Evolutionary conservation across 2,113 vertebrate genomes (phyloP), one percentile per base, ranked within the genome.

Genomic region (Cromileptes altivelis): DNA sequence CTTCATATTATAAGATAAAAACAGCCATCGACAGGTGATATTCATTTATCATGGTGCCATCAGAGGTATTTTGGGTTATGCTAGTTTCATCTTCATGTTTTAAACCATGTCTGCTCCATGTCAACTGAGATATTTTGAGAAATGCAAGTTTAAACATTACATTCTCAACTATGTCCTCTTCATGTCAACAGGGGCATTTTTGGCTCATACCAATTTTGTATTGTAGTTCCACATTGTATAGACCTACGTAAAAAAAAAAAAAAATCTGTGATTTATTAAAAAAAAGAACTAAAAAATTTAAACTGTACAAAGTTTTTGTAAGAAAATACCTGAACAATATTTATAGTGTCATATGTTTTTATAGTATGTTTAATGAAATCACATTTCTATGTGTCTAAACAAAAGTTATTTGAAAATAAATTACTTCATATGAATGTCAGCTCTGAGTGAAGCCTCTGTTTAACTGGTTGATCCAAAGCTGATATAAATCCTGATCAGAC

Each of bases 301-400:
- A 94, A 91, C 78, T 94, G 93, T 93, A 93, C 82, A 93, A 85
- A 94, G 81, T 87, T 93, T 93, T 94, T 94, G 85, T 93, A 94
- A 93, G 85, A 92, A 93, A 84, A 91, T 85, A 93, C 86, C 80
- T 85, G 80, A 90, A 94, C 89, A 88, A 92, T 95, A 94, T 94
- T 94, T 95, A 93, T 93, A 93, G 93, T 93, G 88, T 91, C 88
- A 91, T 91, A 94, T 92, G 91, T 93, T 93, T 92, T 92, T 93
- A 88, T 86, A 93, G 86, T 92, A 93, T 81, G 90, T 93, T 92
- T 91, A 86, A 85, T 85, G 77, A 92, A 92, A 93, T 91, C 88
- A 90, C 89, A 92, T 94, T 93, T 94, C 77, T 92, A 92, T 93
- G 91, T 92, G 92, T 95, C 87, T 89, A 84, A 89, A 90, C 65